phyloP scores from a whole-genome alignment of 2,797 vertebrate species.

The Phalloptychus januarius region DNA sequence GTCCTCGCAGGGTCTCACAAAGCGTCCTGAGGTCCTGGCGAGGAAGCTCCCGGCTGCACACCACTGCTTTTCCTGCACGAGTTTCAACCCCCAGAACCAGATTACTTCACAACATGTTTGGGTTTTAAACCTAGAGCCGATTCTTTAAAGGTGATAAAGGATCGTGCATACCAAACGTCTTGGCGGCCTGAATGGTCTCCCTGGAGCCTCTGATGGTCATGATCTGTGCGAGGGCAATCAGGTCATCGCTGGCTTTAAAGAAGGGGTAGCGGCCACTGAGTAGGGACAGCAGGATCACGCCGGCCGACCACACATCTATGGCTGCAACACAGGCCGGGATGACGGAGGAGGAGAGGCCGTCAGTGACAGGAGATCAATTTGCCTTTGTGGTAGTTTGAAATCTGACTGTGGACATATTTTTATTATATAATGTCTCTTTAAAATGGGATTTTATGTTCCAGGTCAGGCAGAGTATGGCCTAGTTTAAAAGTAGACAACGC shows the following conservation, averaged over 20 bases:
- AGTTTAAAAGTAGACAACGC: neutral
- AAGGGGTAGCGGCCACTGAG: slow-evolving; percentile 97
- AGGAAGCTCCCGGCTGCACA: slow-evolving; percentile 92
- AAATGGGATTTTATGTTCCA: neutral
- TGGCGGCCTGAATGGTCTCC: slow-evolving; percentile 92
- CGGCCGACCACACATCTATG: slow-evolving; percentile 97
- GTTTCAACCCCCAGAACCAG: neutral
- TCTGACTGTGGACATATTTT: neutral
- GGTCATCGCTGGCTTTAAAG: slow-evolving; percentile 97
- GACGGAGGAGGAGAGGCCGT: neutral
- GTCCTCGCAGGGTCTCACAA: slow-evolving; percentile 89
- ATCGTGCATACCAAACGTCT: slow-evolving; percentile 87
- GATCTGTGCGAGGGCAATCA: slow-evolving; percentile 95
- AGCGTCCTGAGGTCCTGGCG: slow-evolving; percentile 89
- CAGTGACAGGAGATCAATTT: neutral
- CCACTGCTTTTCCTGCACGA: slow-evolving; percentile 88
- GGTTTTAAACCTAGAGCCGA: too few species aligned
- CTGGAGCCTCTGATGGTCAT: slow-evolving; percentile 95
- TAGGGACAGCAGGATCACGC: slow-evolving; percentile 93
- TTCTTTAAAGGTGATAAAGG: slow-evolving; percentile 14
- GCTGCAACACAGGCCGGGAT: slow-evolving; percentile 77
- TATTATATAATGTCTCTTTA: neutral
- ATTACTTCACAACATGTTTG: slow-evolving; percentile 2
- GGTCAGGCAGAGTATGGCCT: neutral
- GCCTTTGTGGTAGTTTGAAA: neutral